Conservation (phyloP, 2,797 vertebrate species). For the Steatocranus sp. region DNA sequence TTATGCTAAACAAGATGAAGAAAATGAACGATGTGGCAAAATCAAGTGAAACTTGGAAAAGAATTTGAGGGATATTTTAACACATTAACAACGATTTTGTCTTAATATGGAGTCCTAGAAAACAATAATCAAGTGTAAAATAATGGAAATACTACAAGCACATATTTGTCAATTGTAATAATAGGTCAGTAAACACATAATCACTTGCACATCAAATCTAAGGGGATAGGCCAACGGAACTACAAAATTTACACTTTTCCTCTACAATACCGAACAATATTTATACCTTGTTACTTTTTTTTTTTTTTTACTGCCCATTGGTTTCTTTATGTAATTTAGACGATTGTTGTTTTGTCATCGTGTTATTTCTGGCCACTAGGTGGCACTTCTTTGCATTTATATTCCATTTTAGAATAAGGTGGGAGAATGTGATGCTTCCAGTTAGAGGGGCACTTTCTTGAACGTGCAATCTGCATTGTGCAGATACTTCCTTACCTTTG, state of each 20-base stretch:
- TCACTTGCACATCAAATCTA: not conserved
- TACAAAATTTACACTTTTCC: not conserved
- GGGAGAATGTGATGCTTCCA: not conserved
- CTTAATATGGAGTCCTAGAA: not conserved
- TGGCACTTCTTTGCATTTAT: not conserved
- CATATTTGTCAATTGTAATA: not conserved
- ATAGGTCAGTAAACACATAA: not conserved
- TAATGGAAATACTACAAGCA: not conserved
- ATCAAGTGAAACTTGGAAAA: not conserved
- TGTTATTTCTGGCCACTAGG: not conserved
- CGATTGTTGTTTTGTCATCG: not conserved
- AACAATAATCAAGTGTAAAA: not conserved
- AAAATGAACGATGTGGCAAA: not conserved
- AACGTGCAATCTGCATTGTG: not conserved
- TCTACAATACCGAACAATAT: not conserved
- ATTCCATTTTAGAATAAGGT: not conserved
- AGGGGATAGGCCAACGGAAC: not conserved
- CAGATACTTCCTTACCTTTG: not conserved
- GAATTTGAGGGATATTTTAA: accelerated
- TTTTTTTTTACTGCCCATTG: not conserved
- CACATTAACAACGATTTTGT: not conserved
- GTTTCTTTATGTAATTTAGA: not conserved
- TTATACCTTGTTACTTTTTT: not conserved
- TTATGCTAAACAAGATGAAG: not conserved
- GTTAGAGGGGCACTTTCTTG: not conserved